Base-by-base conservation (phyloP, 2,797 vertebrate genomes). In the Gobio occitaniae region DNA sequence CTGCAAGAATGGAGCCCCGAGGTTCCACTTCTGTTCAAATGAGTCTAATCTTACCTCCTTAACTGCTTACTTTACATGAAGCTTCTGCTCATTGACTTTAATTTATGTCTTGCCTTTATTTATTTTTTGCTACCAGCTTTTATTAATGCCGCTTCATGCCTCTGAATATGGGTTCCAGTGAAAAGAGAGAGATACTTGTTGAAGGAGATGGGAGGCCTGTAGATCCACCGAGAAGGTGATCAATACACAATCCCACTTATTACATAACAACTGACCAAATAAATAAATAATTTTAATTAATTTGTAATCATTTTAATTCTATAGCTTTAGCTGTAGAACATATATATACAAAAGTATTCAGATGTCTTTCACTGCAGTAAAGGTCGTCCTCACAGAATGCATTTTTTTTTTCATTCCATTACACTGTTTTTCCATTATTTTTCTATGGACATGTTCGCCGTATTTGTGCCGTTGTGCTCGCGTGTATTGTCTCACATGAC, bases 21-120 rank as follows among this genome's bases (percentile, higher is more conserved):
- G 84, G 84, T 87, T 78, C 75, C 63, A 81, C 75, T 80, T 80
- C 72, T 83, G 82, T 87, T 89, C 59, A 86, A 88, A 89, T 87
- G 54, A 36, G 29, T 88, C 84, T 88, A 74, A 88, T 89, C 79
- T 87, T 29, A 44, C 86, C 41, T 75, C 82, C 59, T 83, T 52
- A 86, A 87, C 71, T 83, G 83, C 76, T 66, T 81, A 47, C 81
- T 89, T 85, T 87, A 84, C 85, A 82, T 83, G 52, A 69, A 36
- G 36, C 59, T 76, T 87, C 82, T 77, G 66, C 54, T 72, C 69
- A 61, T 77, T 87, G 50, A 61, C 66, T 78, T 86, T 88, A 84
- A 89, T 89, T 87, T 86, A 88, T 83, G n/a, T n/a, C n/a, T n/a
- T n/a, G n/a, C 1, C 2, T 16, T 50, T 41, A 1, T n/a, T 29